Base-by-base conservation (phyloP, 2,888 invertebrate species). In the Nephrocerus scutellatus region DNA sequence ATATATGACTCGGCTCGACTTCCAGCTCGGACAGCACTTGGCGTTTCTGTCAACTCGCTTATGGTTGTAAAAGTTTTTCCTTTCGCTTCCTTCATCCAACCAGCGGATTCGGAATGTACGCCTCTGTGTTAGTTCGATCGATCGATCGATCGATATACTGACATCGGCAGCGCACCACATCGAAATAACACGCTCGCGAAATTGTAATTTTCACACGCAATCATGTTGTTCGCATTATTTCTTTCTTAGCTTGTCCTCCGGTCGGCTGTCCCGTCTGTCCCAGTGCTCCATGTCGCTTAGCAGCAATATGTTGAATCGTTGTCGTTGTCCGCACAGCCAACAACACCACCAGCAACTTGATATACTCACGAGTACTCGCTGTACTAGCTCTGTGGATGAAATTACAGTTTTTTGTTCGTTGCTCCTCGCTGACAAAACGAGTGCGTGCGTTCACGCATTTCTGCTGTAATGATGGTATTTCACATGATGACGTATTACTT, bases 141-240 rank as follows among this genome's bases (percentile, higher is more conserved):
- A n/a, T n/a, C n/a, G n/a, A n/a, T n/a, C n/a, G n/a, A n/a, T n/a
- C n/a, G n/a, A n/a, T n/a, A n/a, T n/a, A n/a, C n/a, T n/a, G n/a
- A n/a, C n/a, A n/a, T n/a, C n/a, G n/a, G n/a, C n/a, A n/a, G n/a
- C n/a, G n/a, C n/a, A n/a, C n/a, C n/a, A n/a, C n/a, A n/a, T n/a
- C n/a, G n/a, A 43, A 56, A 42, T 21, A 20, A 10, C 13, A 31
- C 8, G 53, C 54, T 51, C 54, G 57, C 49, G 50, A 54, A 55
- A 57, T 56, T 55, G 54, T 56, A 54, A 59, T 59, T 60, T 59
- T 60, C 59, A 59, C 59, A 59, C 60, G 59, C 59, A 60, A 59
- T 47, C 52, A 48, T 40, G 43, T 40, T 29, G 29, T 15, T n/a
- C 10, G 14, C 29, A 29, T 9, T 6, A 14, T 14, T 16, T 26